phyloP scores from a whole-genome alignment of 2,113 vertebrate genomes.

The Protobothrops flavoviridis region DNA sequence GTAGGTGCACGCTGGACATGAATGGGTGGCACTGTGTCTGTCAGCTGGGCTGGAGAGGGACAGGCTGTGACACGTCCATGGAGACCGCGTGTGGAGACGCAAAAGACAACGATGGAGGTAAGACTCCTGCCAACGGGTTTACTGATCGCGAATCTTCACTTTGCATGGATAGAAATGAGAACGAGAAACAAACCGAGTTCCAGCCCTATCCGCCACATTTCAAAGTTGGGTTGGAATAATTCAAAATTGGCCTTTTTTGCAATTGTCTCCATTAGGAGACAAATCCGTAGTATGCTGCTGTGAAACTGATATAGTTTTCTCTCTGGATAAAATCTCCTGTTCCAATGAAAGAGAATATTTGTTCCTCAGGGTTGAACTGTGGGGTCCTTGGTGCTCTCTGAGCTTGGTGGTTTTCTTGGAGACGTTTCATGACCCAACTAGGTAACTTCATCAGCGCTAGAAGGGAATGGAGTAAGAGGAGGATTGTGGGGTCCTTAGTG shows the following conservation, averaged over 20 bases:
- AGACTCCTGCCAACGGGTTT: constrained; percentile 9
- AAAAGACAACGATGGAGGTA: constrained; percentile 99
- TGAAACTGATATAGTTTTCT: not conserved
- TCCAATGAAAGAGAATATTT: not conserved
- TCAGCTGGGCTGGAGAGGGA: constrained; percentile 97
- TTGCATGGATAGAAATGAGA: not conserved
- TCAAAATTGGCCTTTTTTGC: too few species aligned
- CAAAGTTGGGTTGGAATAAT: not conserved
- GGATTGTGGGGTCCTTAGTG: too few species aligned
- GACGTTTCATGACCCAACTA: too few species aligned
- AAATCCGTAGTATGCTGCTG: not conserved
- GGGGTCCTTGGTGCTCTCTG: too few species aligned
- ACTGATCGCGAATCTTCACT: not conserved
- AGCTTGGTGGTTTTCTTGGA: too few species aligned
- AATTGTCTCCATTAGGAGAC: not conserved
- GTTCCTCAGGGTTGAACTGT: not conserved
- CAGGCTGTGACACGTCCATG: constrained; percentile 96
- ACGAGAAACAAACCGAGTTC: not conserved
- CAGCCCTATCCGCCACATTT: not conserved
- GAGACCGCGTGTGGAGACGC: constrained; percentile 92
- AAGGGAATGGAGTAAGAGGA: too few species aligned
- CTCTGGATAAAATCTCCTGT: not conserved
- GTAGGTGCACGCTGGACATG: constrained; percentile 95
- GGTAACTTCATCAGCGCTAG: too few species aligned
- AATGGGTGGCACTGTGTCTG: constrained; percentile 97